Conservation (phyloP, 2,113 vertebrate genomes). For the Burhinus oedicnemus region DNA sequence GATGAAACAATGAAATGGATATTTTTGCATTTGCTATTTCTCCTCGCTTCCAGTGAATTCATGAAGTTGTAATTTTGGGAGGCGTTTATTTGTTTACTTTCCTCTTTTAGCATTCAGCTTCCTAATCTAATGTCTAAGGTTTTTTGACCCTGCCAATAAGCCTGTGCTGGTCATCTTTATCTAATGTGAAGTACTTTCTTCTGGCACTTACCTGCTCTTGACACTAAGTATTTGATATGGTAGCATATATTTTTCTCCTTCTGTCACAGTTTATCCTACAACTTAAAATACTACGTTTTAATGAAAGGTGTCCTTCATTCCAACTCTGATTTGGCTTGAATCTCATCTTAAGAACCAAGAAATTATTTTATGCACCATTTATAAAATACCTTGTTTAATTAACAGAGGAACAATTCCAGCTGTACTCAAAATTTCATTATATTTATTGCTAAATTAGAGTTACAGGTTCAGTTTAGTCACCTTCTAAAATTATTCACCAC, state of each 20-base stretch:
- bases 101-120: neutral
- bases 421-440: neutral
- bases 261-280: neutral
- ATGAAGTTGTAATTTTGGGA: neutral
- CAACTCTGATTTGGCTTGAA: neutral
- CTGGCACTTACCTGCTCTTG: neutral
- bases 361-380: neutral
- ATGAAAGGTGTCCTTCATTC: neutral
- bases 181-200: neutral
- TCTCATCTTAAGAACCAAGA: neutral
- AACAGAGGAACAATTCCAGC: neutral
- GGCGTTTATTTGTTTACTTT: neutral
- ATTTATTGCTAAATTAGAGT: neutral
- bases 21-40: neutral
- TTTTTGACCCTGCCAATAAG: neutral
- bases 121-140: neutral
- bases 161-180: neutral
- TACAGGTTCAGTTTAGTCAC: neutral
- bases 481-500: neutral
- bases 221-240: neutral
- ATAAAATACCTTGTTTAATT: constrained; percentile 9
- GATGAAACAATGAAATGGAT: neutral
- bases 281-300: neutral
- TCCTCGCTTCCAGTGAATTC: neutral
- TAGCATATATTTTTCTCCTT: neutral